Evolutionary conservation across 2,888 invertebrate genomes (phyloP), one percentile per base, ranked within the genome.

Genomic region (Euclidia mi): DNA sequence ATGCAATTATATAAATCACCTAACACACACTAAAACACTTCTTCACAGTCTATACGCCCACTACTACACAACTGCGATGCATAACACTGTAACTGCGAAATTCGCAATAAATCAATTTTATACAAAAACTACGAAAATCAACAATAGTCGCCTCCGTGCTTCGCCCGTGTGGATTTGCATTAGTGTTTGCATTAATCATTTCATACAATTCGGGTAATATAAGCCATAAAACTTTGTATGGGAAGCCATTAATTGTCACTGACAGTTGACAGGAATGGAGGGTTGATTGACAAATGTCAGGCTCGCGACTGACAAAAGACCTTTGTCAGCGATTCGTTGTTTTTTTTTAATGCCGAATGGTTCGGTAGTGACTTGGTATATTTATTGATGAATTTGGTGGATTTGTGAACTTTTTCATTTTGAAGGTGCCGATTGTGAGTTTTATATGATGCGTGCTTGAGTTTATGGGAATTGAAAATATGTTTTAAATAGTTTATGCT

Each of bases 111-210:
- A 92, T 92, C 92, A 93, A 90, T 91, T 89, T 87, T 78, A 87
- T 87, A 88, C 83, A 89, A 89, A 25, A 88, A 89, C 87, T 86
- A 87, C 76, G 76, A 74, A 68, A 83, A 82, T 78, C 69, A n/a
- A 88, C 89, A 91, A 88, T 84, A 77, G 61, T 74, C 66, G 68
- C 48, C 75, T 80, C 74, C 91, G 93, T 94, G 93, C 87, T 82
- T 72, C 73, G 79, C 69, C 79, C 78, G 81, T 71, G 78, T 79
- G 88, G 92, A 94, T 94, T 94, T 94, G 94, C 94, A 94, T 94
- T 94, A 94, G 93, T 85, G 88, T 88, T 91, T 92, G 81, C 94
- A 94, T 94, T 94, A 93, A 94, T 94, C 94, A 94, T 94, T 82
- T 87, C 83, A 79, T 82, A 92, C 91, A 91, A 91, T 89, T 76